These are phyloP conservation scores for Microtus richardsoni DNA, from an alignment of 2,113 vertebrate species.

Conservation along the genomic window DNA sequence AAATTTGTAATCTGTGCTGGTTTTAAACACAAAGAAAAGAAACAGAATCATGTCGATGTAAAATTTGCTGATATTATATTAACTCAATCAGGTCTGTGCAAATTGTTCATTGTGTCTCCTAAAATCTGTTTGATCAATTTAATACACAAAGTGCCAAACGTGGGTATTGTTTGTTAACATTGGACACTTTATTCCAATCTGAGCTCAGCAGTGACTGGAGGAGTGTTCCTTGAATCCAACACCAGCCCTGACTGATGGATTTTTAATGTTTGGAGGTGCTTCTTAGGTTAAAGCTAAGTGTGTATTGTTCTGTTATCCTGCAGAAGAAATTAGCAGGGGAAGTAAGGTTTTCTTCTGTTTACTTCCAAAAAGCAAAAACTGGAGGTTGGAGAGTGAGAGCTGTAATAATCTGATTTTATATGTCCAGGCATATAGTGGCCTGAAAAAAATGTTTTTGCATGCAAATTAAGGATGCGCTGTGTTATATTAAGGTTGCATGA, in stretches of 20 bases:
- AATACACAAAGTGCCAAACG: conserved; percentile 91
- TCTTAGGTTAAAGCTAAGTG: conserved; percentile 86
- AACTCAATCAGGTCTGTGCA: conserved; percentile 94
- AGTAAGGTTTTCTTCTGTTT: conserved; percentile 77
- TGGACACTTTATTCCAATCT: conserved; percentile 88
- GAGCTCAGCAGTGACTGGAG: conserved; percentile 85
- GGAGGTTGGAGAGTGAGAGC: conserved; percentile 23
- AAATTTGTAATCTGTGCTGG: conserved; percentile 94
- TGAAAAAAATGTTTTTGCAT: conserved; percentile 78
- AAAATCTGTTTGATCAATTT: conserved; percentile 91
- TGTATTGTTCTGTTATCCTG: conserved; percentile 78
- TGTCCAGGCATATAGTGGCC: conserved; percentile 63
- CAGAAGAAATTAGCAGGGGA: conserved; percentile 79
- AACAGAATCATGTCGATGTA: conserved; percentile 91
- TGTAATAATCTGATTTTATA: conserved; percentile 72
- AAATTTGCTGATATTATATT: conserved; percentile 95
- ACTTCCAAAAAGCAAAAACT: conserved; percentile 73
- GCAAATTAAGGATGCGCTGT: conserved; percentile 77
- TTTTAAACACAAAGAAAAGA: conserved; percentile 94
- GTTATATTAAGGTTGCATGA: conserved; percentile 71
- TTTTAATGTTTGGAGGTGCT: conserved; percentile 89
- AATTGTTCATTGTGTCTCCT: conserved; percentile 90
- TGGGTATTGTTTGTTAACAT: conserved; percentile 92
- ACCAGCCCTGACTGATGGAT: conserved; percentile 86
- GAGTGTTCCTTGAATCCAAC: conserved; percentile 86